A percentile compares a stretch with the other conserved stretches of the same genome.
These are phyloP conservation scores for Hypsopygia costalis DNA, from an alignment of 2,888 invertebrate species.

Conservation along the genomic window DNA sequence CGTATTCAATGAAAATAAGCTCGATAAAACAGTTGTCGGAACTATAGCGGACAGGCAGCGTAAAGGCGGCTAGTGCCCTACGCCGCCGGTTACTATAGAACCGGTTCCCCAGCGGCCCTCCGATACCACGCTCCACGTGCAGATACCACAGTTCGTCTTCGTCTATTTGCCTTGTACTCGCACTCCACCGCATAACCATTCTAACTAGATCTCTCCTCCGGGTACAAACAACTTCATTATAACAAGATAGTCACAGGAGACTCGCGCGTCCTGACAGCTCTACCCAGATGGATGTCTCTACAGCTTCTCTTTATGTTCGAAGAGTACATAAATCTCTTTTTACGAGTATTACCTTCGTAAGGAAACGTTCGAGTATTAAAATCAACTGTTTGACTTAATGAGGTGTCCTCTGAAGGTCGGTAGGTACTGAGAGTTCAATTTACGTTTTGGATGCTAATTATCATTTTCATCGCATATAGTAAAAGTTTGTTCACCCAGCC, in stretches of 20 bases:
- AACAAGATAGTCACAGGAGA: not conserved
- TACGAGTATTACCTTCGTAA: constrained; percentile 37
- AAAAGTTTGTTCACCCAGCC: constrained; percentile 3
- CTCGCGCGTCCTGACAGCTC: constrained; percentile 14
- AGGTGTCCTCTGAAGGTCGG: constrained; percentile 15
- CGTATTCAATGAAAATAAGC: constrained; percentile 6
- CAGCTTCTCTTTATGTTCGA: constrained; percentile 40
- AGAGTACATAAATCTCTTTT: constrained; percentile 54
- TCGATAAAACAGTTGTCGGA: constrained; percentile 39
- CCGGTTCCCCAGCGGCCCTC: constrained; percentile 52
- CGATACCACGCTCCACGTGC: constrained; percentile 50
- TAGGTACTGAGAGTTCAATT: not conserved
- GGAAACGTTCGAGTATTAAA: constrained; percentile 11
- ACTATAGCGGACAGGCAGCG: constrained; percentile 29
- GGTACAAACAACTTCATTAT: constrained; percentile 14
- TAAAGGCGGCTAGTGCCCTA: constrained; percentile 57
- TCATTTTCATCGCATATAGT: constrained; percentile 8
- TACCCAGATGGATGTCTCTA: constrained; percentile 25
- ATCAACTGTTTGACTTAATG: constrained; percentile 15
- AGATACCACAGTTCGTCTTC: constrained; percentile 68
- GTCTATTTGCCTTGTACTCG: constrained; percentile 55
- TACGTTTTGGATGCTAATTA: not conserved
- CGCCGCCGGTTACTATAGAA: constrained; percentile 58
- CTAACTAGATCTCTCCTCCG: constrained; percentile 16
- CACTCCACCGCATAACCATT: constrained; percentile 16